Percentiles rank a stretch among this genome's conserved stretches.
Evolutionary conservation across 1,140 invertebrate genomes (phyloP).

Genomic region (Tyrophagus putrescentiae): DNA sequence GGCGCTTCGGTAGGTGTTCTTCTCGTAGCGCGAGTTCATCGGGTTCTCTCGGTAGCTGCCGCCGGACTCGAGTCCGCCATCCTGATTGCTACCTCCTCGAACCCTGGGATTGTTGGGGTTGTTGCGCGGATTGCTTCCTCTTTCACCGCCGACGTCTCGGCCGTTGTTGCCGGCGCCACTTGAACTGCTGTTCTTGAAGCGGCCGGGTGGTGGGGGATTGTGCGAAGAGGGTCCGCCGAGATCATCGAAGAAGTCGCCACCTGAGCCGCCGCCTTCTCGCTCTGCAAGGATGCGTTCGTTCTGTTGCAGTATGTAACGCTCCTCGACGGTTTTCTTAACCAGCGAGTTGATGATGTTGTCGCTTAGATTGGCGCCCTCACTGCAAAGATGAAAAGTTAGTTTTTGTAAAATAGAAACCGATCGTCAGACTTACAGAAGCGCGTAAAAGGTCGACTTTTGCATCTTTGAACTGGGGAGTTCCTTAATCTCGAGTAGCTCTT

Average conservation of each 20-base stretch:
- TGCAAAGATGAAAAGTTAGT: background rate
- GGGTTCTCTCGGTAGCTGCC: background rate
- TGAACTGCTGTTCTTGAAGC: too few species aligned
- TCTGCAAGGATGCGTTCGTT: too few species aligned
- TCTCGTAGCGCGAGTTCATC: background rate
- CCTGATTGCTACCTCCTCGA: too few species aligned
- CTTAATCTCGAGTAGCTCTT: background rate
- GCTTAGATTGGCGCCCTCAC: background rate
- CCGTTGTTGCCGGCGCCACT: too few species aligned
- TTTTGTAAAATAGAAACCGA: background rate
- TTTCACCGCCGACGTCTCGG: too few species aligned
- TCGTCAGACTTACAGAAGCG: background rate
- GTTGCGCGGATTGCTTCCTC: too few species aligned
- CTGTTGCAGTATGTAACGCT: too few species aligned
- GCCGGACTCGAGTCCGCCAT: background rate
- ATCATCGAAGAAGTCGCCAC: too few species aligned
- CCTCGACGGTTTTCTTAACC: background rate
- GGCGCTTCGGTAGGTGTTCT: background rate
- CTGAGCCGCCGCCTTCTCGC: too few species aligned
- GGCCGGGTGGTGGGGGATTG: too few species aligned
- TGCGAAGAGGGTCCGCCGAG: too few species aligned
- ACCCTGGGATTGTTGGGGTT: too few species aligned
- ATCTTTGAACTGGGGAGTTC: background rate
- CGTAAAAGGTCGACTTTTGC: background rate
- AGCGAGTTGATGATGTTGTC: conserved; percentile 8